Base-by-base conservation (phyloP, 2,797 vertebrate species). In the Alosa sapidissima region DNA sequence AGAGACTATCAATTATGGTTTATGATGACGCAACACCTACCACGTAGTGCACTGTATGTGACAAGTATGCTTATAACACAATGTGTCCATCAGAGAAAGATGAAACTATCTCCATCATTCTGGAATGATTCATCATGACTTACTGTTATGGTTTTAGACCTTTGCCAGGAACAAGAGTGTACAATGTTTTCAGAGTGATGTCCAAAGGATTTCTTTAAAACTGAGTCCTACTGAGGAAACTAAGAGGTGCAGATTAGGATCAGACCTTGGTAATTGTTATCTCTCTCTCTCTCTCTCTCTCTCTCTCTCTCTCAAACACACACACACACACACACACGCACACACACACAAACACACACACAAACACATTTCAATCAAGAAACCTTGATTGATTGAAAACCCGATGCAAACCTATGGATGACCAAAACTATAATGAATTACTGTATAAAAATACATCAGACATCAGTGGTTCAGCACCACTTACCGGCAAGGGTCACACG, bases 331-430 rank as follows among this genome's bases (percentile, higher is more conserved):
- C 24, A 68, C 28, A 33, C 28, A n/a, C n/a, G 19, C 16, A 4
- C 14, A 21, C 54, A 55, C 54, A 55, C 54, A 55, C 54, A 55
- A 14, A 55, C 54, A 55, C 87, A 85, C 52, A 85, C 36, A 49
- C 81, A 81, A 82, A 86, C 60, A 86, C 72, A 62, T 52, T 52
- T 14, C 33, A 3, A 68, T 68, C 1, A 4, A 68, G 11, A 36
- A 14, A 5, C 13, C 28, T 36, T 14, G 28, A 41, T 41, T 41
- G 41, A 41, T 4, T 41, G 8, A 24, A 21, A 55, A 55, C 2
- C 52, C 16, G 52, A 55, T 55, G 52, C 5, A 24, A 62, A 24
- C 60, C 60, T 62, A 62, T 2, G 60, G 7, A 28, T 28, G 65
- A 72, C 36, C 13, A 16, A 36, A 36, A 13, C 1, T 36, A 16